Conservation (phyloP, 2,888 invertebrate species). For the Drosophila pegasa region DNA sequence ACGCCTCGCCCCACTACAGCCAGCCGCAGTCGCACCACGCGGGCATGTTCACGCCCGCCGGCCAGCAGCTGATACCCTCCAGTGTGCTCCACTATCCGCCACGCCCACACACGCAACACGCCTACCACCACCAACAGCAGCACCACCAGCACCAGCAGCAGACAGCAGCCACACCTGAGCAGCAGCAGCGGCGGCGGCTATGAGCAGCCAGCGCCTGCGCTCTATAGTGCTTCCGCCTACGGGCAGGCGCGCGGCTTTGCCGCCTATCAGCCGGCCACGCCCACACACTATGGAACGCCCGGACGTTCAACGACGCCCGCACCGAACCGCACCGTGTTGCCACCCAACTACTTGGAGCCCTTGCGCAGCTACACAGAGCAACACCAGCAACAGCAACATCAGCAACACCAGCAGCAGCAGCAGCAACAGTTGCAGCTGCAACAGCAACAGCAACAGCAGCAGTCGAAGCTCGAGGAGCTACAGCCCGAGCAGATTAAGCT, state of each 20-base stretch:
- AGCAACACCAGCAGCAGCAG: not conserved
- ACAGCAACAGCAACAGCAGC: slow-evolving; percentile 45
- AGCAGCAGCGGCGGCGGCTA: slow-evolving; percentile 34
- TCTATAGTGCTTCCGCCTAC: slow-evolving; percentile 64
- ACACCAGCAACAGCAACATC: slow-evolving; percentile 1
- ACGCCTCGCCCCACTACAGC: slow-evolving; percentile 69
- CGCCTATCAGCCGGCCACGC: slow-evolving; percentile 50
- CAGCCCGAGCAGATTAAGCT: slow-evolving; percentile 38
- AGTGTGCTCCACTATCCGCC: slow-evolving; percentile 82
- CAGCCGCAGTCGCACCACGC: slow-evolving; percentile 54
- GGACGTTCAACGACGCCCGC: slow-evolving; percentile 68
- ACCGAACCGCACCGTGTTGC: slow-evolving; percentile 73
- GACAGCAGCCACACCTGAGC: slow-evolving; percentile 15
- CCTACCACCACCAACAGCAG: slow-evolving; percentile 25
- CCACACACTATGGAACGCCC: slow-evolving; percentile 58
- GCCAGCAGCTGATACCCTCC: slow-evolving; percentile 78
- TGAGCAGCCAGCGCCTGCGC: slow-evolving; percentile 66
- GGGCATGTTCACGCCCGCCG: slow-evolving; percentile 75
- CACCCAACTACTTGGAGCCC: slow-evolving; percentile 67
- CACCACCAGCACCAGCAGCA: slow-evolving; percentile 22
- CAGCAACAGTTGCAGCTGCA: not conserved
- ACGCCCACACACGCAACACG: slow-evolving; percentile 41
- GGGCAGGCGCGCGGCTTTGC: slow-evolving; percentile 60
- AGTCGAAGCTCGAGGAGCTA: slow-evolving; percentile 56
- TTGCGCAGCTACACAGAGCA: slow-evolving; percentile 59